Conservation (phyloP, 2,113 vertebrate species). For the Myrmecophaga tridactyla region DNA sequence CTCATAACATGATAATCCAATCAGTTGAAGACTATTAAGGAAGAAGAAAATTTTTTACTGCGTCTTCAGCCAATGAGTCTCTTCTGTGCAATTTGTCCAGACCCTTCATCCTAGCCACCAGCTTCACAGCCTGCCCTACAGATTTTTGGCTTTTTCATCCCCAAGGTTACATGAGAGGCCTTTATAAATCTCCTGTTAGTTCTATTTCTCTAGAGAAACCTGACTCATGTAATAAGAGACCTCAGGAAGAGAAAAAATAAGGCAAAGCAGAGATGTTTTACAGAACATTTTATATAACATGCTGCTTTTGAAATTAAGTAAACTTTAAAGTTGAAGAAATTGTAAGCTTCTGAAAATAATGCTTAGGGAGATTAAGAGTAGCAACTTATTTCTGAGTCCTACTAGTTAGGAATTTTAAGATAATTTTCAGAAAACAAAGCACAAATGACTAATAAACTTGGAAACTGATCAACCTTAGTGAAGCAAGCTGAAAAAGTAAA, state of each 20-base stretch:
- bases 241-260: neutral
- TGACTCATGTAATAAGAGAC: too few species aligned
- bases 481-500: neutral
- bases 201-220: too few species aligned
- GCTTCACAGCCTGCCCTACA: too few species aligned
- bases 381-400: neutral
- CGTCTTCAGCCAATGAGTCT: too few species aligned
- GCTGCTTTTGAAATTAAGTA: neutral
- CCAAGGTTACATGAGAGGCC: too few species aligned
- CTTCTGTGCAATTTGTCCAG: too few species aligned
- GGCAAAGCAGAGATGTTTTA: neutral
- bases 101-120: too few species aligned
- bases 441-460: neutral
- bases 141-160: too few species aligned
- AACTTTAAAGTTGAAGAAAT: neutral
- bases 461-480: neutral
- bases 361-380: neutral
- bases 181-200: too few species aligned
- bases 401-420: neutral
- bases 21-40: too few species aligned
- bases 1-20: too few species aligned
- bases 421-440: neutral
- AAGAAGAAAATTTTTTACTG: too few species aligned
- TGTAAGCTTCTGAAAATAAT: neutral
- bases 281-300: neutral